Conservation (phyloP, 2,113 vertebrate genomes). For the Callaeas wilsoni region DNA sequence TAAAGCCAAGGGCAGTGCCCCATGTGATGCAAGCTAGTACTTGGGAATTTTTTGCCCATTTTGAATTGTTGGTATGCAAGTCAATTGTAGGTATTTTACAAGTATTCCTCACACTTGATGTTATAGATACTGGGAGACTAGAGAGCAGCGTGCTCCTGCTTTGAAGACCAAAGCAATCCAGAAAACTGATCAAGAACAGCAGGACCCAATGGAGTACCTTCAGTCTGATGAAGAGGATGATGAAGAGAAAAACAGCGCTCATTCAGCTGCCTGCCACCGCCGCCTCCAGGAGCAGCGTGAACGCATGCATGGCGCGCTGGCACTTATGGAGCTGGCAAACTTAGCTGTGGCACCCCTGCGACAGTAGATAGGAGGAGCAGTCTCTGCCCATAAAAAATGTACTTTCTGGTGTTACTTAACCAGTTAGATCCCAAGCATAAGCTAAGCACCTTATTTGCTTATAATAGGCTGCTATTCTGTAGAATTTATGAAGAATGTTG, state of each 20-base stretch:
- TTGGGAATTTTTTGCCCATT: background rate
- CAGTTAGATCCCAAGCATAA: slow-evolving; percentile 80
- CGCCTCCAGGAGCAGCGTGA: slow-evolving; percentile 93
- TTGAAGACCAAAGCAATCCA: slow-evolving; percentile 80
- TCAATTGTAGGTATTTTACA: background rate
- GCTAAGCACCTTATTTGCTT: slow-evolving; percentile 99
- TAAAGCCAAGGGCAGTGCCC: background rate
- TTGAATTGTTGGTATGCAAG: rapidly evolving
- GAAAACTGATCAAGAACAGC: slow-evolving; percentile 92
- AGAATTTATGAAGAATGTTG: slow-evolving; percentile 97
- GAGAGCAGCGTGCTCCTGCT: slow-evolving; percentile 84
- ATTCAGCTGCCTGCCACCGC: slow-evolving; percentile 78
- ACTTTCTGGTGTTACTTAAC: slow-evolving; percentile 67
- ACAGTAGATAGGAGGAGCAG: slow-evolving; percentile 51
- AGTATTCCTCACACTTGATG: background rate
- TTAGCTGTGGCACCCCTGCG: slow-evolving; percentile 77
- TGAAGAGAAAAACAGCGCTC: slow-evolving; percentile 73
- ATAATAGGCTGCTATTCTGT: slow-evolving; percentile 97
- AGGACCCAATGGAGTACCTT: slow-evolving; percentile 91
- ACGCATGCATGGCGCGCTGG: slow-evolving; percentile 91
- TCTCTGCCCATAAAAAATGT: slow-evolving; percentile 37
- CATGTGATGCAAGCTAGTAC: background rate
- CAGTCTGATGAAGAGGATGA: slow-evolving; percentile 88
- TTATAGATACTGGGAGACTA: slow-evolving; percentile 89
- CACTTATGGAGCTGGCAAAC: slow-evolving; percentile 96